A percentile compares a stretch with the other conserved stretches of the same genome.
Evolutionary conservation across 2,797 vertebrate genomes (phyloP).

Genomic region (Triplophysa bombifrons): DNA sequence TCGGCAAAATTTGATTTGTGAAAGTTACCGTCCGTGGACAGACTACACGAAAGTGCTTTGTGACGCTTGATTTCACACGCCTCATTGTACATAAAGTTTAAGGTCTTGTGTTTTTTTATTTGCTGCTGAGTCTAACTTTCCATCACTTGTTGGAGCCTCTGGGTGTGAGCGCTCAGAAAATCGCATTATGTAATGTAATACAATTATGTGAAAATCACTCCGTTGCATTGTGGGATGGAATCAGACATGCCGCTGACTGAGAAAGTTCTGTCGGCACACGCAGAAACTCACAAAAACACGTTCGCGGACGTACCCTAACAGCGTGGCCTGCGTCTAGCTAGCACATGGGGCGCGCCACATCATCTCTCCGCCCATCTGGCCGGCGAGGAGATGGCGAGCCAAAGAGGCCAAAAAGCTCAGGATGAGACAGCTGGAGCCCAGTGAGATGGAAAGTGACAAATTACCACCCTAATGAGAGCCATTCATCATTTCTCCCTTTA

Average conservation of each 20-base stretch:
- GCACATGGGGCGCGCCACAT: conserved; percentile 58
- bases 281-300: conserved; percentile 33
- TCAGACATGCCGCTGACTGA: conserved; percentile 16
- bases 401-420: conserved; percentile 70
- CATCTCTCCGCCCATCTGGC: conserved; percentile 80
- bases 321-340: not conserved
- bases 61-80: conserved; percentile 34
- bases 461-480: conserved; percentile 84
- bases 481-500: conserved; percentile 81
- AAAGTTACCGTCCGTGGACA: conserved; percentile 23
- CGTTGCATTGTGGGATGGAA: conserved; percentile 8
- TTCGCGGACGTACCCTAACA: conserved; percentile 17
- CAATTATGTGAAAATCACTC: conserved; percentile 36
- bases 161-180: conserved; percentile 30
- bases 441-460: conserved; percentile 86
- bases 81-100: conserved; percentile 37
- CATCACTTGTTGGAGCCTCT: conserved; percentile 46
- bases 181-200: conserved; percentile 41
- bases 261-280: conserved; percentile 15
- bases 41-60: conserved; percentile 14
- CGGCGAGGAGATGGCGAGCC: conserved; percentile 69
- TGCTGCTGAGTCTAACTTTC: conserved; percentile 43
- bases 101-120: conserved; percentile 29
- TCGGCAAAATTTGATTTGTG: conserved; percentile 31
- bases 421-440: conserved; percentile 84